A percentile compares a stretch with the other conserved stretches of the same genome.
Evolutionary conservation across 2,797 vertebrate genomes (phyloP).

Genomic region (Halcyon leucocephala): DNA sequence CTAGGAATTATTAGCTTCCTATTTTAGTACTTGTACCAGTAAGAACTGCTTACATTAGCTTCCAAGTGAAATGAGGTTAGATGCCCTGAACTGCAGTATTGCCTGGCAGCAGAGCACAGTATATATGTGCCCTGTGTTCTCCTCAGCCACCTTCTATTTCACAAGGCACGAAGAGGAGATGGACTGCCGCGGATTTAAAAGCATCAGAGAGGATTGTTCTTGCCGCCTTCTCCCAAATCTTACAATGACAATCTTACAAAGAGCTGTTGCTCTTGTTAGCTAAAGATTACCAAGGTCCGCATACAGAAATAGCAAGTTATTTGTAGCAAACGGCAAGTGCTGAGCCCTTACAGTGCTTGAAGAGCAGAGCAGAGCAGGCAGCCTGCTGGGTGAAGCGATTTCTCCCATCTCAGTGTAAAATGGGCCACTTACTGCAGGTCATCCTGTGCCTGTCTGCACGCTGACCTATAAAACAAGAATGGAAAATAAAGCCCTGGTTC

Average conservation of each 20-base stretch:
- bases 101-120: neutral
- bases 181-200: constrained; percentile 17
- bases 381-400: neutral
- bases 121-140: neutral
- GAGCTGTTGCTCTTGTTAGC: neutral
- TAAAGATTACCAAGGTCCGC: neutral
- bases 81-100: neutral
- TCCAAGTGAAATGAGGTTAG: constrained; percentile 49
- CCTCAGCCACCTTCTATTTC: constrained; percentile 1
- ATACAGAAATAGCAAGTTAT: constrained; percentile 22
- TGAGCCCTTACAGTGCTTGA: neutral
- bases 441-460: neutral
- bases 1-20: constrained; percentile 60
- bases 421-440: neutral
- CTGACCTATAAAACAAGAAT: neutral
- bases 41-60: constrained; percentile 57
- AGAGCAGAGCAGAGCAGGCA: neutral
- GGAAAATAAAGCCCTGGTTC: neutral
- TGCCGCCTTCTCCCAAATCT: neutral
- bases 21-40: constrained; percentile 31
- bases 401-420: neutral
- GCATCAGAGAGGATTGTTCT: neutral
- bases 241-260: neutral
- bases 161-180: neutral
- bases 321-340: neutral